Conservation (phyloP, 2,113 vertebrate species). For the Poicephalus meyeri region DNA sequence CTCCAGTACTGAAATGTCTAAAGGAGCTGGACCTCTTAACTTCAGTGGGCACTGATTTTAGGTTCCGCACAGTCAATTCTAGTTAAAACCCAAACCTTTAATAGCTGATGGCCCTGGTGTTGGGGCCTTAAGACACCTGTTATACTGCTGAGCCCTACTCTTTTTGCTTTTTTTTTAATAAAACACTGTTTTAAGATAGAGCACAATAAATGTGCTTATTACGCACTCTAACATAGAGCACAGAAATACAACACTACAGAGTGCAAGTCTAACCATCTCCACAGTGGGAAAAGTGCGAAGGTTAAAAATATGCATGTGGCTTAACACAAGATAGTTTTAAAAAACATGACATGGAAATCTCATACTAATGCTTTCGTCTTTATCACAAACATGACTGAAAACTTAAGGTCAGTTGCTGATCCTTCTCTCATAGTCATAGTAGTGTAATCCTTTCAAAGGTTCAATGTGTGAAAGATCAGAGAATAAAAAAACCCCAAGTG, state of each 20-base stretch:
- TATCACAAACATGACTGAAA: background rate
- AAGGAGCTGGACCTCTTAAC: background rate
- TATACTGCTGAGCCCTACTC: slow-evolving; percentile 16
- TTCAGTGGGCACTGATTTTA: background rate
- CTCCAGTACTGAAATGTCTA: slow-evolving; percentile 8
- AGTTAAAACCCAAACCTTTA: background rate
- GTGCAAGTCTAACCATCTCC: slow-evolving; percentile 71
- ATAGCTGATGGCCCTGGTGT: slow-evolving; percentile 4
- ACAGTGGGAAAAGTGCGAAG: slow-evolving; percentile 57
- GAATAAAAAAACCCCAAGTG: background rate
- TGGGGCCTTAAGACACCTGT: slow-evolving; percentile 27
- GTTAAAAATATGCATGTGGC: slow-evolving; percentile 4
- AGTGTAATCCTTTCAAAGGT: slow-evolving; percentile 30
- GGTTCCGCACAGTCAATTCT: background rate
- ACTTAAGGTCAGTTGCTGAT: slow-evolving; percentile 40
- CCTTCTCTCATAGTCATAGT: slow-evolving; percentile 1
- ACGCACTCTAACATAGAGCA: slow-evolving; percentile 99
- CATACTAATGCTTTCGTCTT: background rate
- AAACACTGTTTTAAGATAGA: slow-evolving; percentile 75
- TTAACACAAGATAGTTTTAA: slow-evolving; percentile 55
- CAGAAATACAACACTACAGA: slow-evolving; percentile 76
- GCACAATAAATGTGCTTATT: slow-evolving; percentile 89
- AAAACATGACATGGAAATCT: slow-evolving; percentile 19
- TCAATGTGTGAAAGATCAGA: slow-evolving; percentile 47
- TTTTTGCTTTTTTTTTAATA: slow-evolving; percentile 41